These are phyloP conservation scores for Tenthredo distinguenda DNA, from an alignment of 2,888 invertebrate genomes.

Conservation along the genomic window DNA sequence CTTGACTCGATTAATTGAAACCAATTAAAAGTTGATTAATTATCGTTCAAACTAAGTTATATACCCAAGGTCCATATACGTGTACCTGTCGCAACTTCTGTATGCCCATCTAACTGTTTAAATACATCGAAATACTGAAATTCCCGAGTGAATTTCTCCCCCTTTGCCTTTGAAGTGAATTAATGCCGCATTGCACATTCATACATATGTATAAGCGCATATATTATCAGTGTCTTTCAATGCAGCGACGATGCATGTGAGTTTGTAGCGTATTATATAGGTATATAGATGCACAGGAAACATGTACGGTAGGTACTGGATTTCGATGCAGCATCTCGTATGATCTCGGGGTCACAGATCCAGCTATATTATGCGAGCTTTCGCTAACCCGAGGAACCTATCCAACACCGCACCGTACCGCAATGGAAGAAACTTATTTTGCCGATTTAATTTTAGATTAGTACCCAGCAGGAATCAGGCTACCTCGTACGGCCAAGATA, in stretches of 20 bases:
- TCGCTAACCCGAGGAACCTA: not conserved
- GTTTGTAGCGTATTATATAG: not conserved
- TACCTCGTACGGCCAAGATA: not conserved
- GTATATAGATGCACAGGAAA: not conserved
- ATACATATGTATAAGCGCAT: constrained; percentile 19
- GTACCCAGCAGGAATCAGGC: not conserved
- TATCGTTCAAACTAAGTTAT: not conserved
- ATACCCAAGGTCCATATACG: not conserved
- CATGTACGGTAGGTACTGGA: not conserved
- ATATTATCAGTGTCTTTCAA: constrained; percentile 34
- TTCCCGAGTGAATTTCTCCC: not conserved
- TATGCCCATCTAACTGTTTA: not conserved
- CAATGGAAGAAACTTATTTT: constrained; percentile 22
- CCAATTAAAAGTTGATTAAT: not conserved
- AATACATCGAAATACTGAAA: not conserved
- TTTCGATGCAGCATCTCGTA: constrained; percentile 14
- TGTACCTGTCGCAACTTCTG: not conserved
- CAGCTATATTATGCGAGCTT: not conserved
- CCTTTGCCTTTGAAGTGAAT: constrained; percentile 3
- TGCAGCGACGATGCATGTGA: not conserved
- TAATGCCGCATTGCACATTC: not conserved
- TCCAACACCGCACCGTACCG: not conserved
- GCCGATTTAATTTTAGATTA: constrained; percentile 47
- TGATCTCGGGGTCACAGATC: constrained; percentile 15
- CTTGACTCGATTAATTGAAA: not conserved